Conservation (phyloP, 1,140 invertebrate genomes). For the Hyphantria cunea region DNA sequence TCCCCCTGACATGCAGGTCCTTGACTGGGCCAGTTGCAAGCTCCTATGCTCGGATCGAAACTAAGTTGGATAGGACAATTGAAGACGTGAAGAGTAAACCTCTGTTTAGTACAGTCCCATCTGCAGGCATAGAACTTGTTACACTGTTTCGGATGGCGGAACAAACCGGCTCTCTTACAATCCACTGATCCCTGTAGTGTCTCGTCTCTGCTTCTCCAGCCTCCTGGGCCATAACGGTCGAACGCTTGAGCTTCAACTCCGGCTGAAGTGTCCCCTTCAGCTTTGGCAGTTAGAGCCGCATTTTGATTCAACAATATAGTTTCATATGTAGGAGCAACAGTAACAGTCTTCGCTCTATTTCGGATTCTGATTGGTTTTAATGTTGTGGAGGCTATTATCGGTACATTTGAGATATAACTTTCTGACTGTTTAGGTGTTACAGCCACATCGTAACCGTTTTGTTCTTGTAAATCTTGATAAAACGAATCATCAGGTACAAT, state of each 20-base stretch:
- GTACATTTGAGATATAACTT: conserved; percentile 57
- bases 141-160: conserved; percentile 91
- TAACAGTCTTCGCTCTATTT: conserved; percentile 66
- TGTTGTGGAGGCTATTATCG: conserved; percentile 51
- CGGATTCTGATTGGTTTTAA: conserved; percentile 58
- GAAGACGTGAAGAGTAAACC: conserved; percentile 90
- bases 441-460: conserved; percentile 50
- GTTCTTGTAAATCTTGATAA: conserved; percentile 72
- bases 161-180: conserved; percentile 90
- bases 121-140: conserved; percentile 93
- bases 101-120: conserved; percentile 91
- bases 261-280: conserved; percentile 36
- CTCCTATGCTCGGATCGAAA: conserved; percentile 88
- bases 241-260: conserved; percentile 64
- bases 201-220: conserved; percentile 81
- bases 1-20: conserved; percentile 89
- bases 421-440: conserved; percentile 49
- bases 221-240: conserved; percentile 82
- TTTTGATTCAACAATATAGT: conserved; percentile 69
- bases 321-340: conserved; percentile 74
- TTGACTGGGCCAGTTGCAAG: conserved; percentile 92
- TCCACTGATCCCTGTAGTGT: conserved; percentile 84
- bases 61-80: conserved; percentile 91
- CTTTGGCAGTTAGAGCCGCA: conserved; percentile 39
- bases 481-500: conserved; percentile 77